These are phyloP conservation scores for Steatocranus sp. DNA, from an alignment of 2,797 vertebrate genomes.

Conservation along the genomic window DNA sequence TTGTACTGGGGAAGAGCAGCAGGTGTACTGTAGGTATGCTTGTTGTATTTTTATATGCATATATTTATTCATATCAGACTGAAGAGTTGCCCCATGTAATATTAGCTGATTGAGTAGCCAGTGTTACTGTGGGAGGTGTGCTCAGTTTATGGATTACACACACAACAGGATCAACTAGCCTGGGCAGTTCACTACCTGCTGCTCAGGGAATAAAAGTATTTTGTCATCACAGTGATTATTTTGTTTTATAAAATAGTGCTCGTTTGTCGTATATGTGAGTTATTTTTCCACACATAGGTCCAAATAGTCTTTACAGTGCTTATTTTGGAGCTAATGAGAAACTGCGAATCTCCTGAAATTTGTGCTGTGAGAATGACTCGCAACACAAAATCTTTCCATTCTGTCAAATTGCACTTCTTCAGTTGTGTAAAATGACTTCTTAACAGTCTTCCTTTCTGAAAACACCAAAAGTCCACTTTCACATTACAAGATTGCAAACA, in stretches of 20 bases:
- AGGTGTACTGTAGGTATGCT: conserved; percentile 63
- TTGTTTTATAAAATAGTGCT: neutral
- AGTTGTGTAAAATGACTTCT: conserved; percentile 20
- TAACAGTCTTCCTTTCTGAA: conserved; percentile 52
- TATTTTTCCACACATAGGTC: conserved; percentile 4
- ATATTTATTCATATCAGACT: conserved; percentile 58
- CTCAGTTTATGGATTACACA: conserved; percentile 34
- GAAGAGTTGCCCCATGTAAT: conserved; percentile 35
- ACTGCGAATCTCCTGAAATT: neutral
- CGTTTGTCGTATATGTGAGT: conserved; percentile 13
- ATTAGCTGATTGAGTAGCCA: conserved; percentile 33
- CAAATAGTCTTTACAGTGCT: neutral
- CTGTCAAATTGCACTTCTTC: neutral
- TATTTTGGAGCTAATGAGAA: neutral
- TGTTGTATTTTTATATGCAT: conserved; percentile 70
- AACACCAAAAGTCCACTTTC: conserved; percentile 32
- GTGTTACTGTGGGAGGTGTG: conserved; percentile 55
- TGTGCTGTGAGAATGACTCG: neutral
- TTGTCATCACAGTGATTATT: conserved; percentile 23
- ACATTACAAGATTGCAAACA: neutral
- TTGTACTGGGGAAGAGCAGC: conserved; percentile 65
- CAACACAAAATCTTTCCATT: neutral
- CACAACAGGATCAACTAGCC: neutral
- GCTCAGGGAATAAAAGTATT: conserved; percentile 8
- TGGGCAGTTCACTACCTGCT: conserved; percentile 12